Evolutionary conservation across 2,113 vertebrate species (phyloP).

Genomic region (Nematolebias whitei): DNA sequence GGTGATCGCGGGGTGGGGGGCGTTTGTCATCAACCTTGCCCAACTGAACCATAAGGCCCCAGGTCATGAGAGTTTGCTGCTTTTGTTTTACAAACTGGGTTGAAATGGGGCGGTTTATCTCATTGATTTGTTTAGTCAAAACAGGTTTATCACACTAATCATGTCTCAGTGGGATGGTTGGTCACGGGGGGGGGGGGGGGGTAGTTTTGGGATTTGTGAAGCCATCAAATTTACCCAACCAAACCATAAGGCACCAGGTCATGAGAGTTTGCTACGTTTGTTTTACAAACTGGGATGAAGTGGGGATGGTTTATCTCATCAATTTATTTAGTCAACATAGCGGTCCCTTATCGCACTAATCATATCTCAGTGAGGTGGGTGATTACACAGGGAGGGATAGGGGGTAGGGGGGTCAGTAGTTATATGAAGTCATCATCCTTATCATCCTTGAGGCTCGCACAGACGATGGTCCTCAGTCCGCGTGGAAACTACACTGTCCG

Average conservation of each 20-base stretch:
- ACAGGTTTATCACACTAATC: constrained; percentile 62
- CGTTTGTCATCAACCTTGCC: too few species aligned
- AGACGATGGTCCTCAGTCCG: too few species aligned
- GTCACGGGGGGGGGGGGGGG: constrained; percentile 45
- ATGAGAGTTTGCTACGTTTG: constrained; percentile 53
- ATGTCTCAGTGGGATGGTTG: constrained; percentile 39
- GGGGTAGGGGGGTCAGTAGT: too few species aligned
- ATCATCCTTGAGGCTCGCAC: too few species aligned
- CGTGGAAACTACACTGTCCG: too few species aligned
- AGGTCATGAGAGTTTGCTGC: constrained; percentile 57
- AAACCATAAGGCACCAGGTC: constrained; percentile 53
- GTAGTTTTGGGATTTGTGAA: constrained; percentile 41
- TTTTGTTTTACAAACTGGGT: constrained; percentile 4
- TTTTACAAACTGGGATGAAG: constrained; percentile 8
- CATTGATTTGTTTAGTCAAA: constrained; percentile 53
- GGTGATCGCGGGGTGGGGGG: too few species aligned
- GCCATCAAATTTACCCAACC: constrained; percentile 51
- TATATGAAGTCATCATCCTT: too few species aligned
- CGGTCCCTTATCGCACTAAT: constrained; percentile 57
- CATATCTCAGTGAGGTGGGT: constrained; percentile 41
- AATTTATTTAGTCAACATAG: constrained; percentile 57
- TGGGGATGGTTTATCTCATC: constrained; percentile 41
- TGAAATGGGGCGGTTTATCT: constrained; percentile 28
- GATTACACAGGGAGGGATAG: too few species aligned
- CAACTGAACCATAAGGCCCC: constrained; percentile 47